Base-by-base conservation (phyloP, 2,888 invertebrate genomes). In the Catocala nupta region DNA sequence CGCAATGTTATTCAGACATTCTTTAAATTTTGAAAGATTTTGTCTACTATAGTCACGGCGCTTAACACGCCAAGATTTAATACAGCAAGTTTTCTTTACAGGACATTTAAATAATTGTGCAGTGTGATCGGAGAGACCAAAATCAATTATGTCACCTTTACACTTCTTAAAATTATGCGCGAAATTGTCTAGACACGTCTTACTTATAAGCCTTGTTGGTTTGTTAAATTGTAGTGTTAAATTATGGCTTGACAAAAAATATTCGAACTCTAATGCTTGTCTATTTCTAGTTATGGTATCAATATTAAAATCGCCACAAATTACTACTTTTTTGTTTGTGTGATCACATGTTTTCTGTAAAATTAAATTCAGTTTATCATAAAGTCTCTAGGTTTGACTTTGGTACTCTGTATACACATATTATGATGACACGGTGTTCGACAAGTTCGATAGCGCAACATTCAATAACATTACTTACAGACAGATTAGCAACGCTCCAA, bases 71-170 rank as follows among this genome's bases (percentile, higher is more conserved):
- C 61, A 61, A 10, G 33, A 47, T 47, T 45, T 12, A 12, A 55
- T 10, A 9, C 5, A n/a, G 36, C 47, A 61, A 7, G 45, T 51
- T 55, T 47, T 61, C 33, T 61, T 61, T 52, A 51, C 39, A n/a
- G 55, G 55, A 33, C 8, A 55, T 25, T 16, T 55, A n/a, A n/a
- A n/a, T n/a, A n/a, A n/a, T n/a, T n/a, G n/a, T n/a, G n/a, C n/a
- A n/a, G n/a, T n/a, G n/a, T n/a, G n/a, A n/a, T n/a, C n/a, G n/a
- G n/a, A n/a, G n/a, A n/a, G n/a, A n/a, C n/a, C n/a, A n/a, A n/a
- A n/a, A n/a, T n/a, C n/a, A n/a, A n/a, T n/a, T n/a, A n/a, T n/a
- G n/a, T n/a, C n/a, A n/a, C n/a, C n/a, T n/a, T n/a, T n/a, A n/a
- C n/a, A n/a, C n/a, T n/a, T n/a, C n/a, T n/a, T n/a, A n/a, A n/a